Evolutionary conservation across 1,140 invertebrate species (phyloP), one percentile per base, ranked within the genome.

Genomic region (Bombyx mori): DNA sequence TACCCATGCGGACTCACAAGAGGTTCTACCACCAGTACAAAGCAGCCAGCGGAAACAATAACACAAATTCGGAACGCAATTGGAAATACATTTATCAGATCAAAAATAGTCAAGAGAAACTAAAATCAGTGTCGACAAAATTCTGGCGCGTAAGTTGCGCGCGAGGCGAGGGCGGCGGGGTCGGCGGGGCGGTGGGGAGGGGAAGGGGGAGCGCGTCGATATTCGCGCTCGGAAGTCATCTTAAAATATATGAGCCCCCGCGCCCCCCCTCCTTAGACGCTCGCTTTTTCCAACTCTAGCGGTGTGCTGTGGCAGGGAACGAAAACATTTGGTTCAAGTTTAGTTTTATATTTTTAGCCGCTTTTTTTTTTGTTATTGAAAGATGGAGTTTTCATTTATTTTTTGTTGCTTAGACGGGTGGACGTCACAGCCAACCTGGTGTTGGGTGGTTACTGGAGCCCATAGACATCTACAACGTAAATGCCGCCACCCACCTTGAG

Each of bases 141-240:
- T 62, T 62, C 51, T 58, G 44, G 59, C 57, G 62, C 59, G 60
- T 55, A 63, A 56, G 59, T 50, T 47, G 57, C 55, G 55, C 42
- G 61, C 12, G 55, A 10, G 49, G n/a, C 8, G 42, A 42, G 44
- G 10, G 35, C 52, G 50, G 26, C 2, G 44, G 12, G 52, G 42
- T 7, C 12, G 3, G 55, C n/a, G 56, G 48, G 48, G 58, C 51
- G 62, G 55, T 60, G 54, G 53, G 61, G 54, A 68, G 65, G 66
- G 46, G 65, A 63, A 63, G 57, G 42, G 63, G 63, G 61, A 54
- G 58, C 75, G 76, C 80, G 77, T 82, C 80, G 82, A 81, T 81
- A 85, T 75, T 75, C 74, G 69, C 75, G 75, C 75, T 65, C 75
- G 79, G 80, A 82, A 81, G 82, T 79, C 82, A 86, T 86, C 81